phyloP scores from a whole-genome alignment of 2,797 vertebrate genomes.

The Gadopsis marmoratus region DNA sequence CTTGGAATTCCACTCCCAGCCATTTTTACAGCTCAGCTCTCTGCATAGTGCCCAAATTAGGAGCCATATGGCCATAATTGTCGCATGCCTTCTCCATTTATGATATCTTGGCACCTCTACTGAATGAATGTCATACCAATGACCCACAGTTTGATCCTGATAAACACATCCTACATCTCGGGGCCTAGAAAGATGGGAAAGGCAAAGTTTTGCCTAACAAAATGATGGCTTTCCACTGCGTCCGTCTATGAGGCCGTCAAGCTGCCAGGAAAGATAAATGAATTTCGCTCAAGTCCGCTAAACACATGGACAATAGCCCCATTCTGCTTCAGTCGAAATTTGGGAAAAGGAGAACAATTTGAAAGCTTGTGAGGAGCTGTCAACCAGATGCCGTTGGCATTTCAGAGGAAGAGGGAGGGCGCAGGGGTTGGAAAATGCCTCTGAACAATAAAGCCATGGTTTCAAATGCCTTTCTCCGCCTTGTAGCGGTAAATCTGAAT shows the following conservation, averaged over 20 bases:
- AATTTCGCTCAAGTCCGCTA: conserved; percentile 53
- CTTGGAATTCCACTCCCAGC: conserved; percentile 39
- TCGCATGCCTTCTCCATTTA: conserved; percentile 47
- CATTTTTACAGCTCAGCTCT: conserved; percentile 56
- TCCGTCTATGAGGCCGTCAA: conserved; percentile 28
- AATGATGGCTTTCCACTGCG: conserved; percentile 32
- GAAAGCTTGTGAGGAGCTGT: conserved; percentile 74
- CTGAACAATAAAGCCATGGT: conserved; percentile 78
- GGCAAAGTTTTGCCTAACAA: conserved; percentile 7
- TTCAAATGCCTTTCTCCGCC: conserved; percentile 69
- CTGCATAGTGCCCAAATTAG: conserved; percentile 44
- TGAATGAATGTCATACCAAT: conserved; percentile 39
- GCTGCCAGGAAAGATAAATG: conserved; percentile 52
- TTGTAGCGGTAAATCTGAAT: conserved; percentile 59
- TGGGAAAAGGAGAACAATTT: conserved; percentile 77
- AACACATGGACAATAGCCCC: conserved; percentile 68
- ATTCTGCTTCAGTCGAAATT: conserved; percentile 74
- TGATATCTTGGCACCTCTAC: conserved; percentile 28
- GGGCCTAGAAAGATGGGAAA: conserved; percentile 27
- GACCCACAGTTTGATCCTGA: conserved; percentile 39
- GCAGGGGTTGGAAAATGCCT: conserved; percentile 80
- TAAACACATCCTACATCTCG: conserved; percentile 47
- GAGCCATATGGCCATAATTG: conserved; percentile 48
- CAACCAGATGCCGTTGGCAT: conserved; percentile 78
- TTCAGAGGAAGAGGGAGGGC: conserved; percentile 76